Conservation (phyloP, 2,888 invertebrate genomes). For the Autographa gamma region DNA sequence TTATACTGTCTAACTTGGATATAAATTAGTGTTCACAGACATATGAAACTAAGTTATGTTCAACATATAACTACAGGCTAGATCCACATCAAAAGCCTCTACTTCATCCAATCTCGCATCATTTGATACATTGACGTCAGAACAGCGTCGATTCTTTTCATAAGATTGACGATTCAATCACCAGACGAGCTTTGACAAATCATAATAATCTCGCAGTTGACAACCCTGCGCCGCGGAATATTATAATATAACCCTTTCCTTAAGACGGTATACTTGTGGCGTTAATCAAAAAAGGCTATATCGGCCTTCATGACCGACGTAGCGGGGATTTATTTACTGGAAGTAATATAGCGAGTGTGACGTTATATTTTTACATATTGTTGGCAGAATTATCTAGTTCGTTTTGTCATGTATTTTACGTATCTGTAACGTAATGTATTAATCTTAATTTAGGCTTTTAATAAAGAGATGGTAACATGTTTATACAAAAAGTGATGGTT, state of each 20-base stretch:
- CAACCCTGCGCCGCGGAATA: conserved; percentile 52
- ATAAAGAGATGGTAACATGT: too few species aligned
- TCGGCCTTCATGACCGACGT: conserved; percentile 49
- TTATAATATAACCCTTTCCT: conserved; percentile 61
- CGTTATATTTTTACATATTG: conserved; percentile 29
- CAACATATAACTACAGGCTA: neutral
- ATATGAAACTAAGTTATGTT: neutral
- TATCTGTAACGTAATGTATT: neutral
- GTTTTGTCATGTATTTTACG: neutral
- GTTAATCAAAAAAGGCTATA: conserved; percentile 67
- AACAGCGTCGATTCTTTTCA: conserved; percentile 1
- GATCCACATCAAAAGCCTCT: neutral
- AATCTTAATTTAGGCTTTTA: too few species aligned
- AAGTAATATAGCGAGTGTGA: conserved; percentile 47
- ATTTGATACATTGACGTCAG: neutral
- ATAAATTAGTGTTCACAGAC: neutral
- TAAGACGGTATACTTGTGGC: conserved; percentile 55
- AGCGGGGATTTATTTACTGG: conserved; percentile 57
- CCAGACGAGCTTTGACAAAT: conserved; percentile 39
- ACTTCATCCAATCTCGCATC: conserved; percentile 14
- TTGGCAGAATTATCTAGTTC: conserved; percentile 9
- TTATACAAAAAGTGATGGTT: too few species aligned
- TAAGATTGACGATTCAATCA: conserved; percentile 49
- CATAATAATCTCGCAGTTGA: conserved; percentile 48
- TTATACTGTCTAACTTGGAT: too few species aligned